Percentiles rank a stretch among this genome's conserved stretches.
phyloP scores from a whole-genome alignment of 2,797 vertebrate genomes.

The Podarcis lilfordi region DNA sequence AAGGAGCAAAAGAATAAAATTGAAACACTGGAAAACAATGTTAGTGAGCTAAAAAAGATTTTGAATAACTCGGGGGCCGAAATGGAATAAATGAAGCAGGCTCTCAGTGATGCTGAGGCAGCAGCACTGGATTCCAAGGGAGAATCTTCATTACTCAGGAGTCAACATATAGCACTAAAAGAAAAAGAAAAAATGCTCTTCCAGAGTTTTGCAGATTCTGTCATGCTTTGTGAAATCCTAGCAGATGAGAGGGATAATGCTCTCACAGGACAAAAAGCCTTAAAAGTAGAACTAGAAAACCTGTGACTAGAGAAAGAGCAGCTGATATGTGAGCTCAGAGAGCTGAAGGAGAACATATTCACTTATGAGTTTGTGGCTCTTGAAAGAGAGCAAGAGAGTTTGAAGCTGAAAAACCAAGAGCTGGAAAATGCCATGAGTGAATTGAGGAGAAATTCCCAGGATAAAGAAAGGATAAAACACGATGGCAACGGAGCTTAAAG shows the following conservation, averaged over 20 bases:
- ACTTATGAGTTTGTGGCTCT: constrained; percentile 86
- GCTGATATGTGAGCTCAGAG: constrained; percentile 71
- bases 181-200: constrained; percentile 68
- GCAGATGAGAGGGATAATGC: constrained; percentile 80
- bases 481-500: no score
- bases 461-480: no score
- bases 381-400: constrained; percentile 77
- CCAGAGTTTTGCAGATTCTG: constrained; percentile 81
- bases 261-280: constrained; percentile 61
- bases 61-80: constrained; percentile 81
- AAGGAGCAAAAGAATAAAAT: no score
- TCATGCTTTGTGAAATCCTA: constrained; percentile 85
- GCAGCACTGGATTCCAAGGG: constrained; percentile 89
- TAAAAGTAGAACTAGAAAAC: constrained; percentile 69
- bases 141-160: constrained; percentile 89
- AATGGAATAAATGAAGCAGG: constrained; percentile 83
- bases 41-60: constrained; percentile 61
- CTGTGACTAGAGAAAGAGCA: constrained; percentile 76
- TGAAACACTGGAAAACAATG: no score
- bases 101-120: constrained; percentile 85
- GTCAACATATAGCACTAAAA: constrained; percentile 84
- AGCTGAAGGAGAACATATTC: constrained; percentile 83
- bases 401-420: no score
- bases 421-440: no score
- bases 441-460: no score